phyloP scores from a whole-genome alignment of 2,797 vertebrate genomes.

The Naso thynnoides region DNA sequence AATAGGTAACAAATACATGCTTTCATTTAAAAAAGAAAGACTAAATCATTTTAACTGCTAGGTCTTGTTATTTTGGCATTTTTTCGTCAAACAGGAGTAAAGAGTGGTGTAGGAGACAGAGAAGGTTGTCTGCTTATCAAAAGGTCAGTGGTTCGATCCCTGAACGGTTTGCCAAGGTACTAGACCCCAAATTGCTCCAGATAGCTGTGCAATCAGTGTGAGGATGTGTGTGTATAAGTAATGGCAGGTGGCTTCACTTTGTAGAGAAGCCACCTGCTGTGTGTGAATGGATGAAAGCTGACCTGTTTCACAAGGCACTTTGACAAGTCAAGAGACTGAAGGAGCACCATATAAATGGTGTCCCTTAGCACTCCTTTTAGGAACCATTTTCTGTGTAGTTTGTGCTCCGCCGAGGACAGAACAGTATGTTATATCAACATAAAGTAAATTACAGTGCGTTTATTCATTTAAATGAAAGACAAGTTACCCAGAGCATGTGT shows the following conservation, averaged over 20 bases:
- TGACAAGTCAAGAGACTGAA: too few relatives aligned
- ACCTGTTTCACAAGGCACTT: too few relatives aligned
- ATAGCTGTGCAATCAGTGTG: too few relatives aligned
- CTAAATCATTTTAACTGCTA: neutral
- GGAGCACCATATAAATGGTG: too few relatives aligned
- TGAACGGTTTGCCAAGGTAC: too few relatives aligned
- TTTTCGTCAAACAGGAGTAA: slow-evolving; percentile 1
- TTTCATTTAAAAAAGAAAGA: neutral
- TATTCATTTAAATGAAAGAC: neutral
- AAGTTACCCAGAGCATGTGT: neutral
- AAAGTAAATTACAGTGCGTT: neutral
- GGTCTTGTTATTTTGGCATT: neutral
- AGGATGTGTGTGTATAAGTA: too few relatives aligned
- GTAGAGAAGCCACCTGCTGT: too few relatives aligned
- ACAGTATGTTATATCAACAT: neutral
- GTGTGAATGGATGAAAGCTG: too few relatives aligned
- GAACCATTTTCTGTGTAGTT: neutral
- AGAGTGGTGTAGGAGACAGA: neutral
- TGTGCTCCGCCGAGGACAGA: neutral
- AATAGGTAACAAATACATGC: neutral
- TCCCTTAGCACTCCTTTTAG: neutral
- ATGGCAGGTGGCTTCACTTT: too few relatives aligned
- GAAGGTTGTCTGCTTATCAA: too few relatives aligned
- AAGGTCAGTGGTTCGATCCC: too few relatives aligned
- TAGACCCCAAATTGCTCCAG: too few relatives aligned